Conservation (phyloP, 2,888 invertebrate species). For the Cheilosia soror region DNA sequence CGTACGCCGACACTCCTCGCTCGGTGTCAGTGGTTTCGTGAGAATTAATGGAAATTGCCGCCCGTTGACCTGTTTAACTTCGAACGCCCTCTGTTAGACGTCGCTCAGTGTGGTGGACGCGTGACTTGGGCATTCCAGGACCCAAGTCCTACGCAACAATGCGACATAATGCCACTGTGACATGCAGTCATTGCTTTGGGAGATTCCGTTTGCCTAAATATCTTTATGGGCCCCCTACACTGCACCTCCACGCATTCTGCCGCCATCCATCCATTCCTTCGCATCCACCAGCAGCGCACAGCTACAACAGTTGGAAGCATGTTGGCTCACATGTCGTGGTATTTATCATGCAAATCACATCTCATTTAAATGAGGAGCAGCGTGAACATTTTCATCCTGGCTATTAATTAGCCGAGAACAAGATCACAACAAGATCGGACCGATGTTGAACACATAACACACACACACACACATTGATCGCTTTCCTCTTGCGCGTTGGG, state of each 20-base stretch:
- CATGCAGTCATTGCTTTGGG: not conserved
- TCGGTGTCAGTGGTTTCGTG: constrained; percentile 13
- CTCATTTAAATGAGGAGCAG: constrained; percentile 75
- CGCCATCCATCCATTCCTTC: not conserved
- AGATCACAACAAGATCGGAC: constrained; percentile 76
- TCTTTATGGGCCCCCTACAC: not conserved
- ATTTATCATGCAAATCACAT: constrained; percentile 76
- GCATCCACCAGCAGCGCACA: not conserved
- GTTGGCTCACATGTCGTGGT: constrained; percentile 74
- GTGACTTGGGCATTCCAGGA: constrained; percentile 17
- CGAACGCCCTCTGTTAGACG: constrained; percentile 39
- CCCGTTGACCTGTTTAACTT: constrained; percentile 46
- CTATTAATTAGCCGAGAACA: constrained; percentile 77
- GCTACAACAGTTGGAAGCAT: constrained; percentile 44
- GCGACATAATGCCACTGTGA: constrained; percentile 43
- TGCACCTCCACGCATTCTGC: not conserved
- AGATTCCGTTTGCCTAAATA: constrained; percentile 26
- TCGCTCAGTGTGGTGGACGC: constrained; percentile 5
- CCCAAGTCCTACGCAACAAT: constrained; percentile 51
- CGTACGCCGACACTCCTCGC: constrained; percentile 8
- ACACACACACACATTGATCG: constrained; percentile 45
- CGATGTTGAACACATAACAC: constrained; percentile 70
- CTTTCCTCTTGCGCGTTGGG: constrained; percentile 15
- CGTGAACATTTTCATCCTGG: constrained; percentile 76
- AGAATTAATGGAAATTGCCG: constrained; percentile 45